Conservation (phyloP, 2,113 vertebrate genomes). For the Colius striatus region DNA sequence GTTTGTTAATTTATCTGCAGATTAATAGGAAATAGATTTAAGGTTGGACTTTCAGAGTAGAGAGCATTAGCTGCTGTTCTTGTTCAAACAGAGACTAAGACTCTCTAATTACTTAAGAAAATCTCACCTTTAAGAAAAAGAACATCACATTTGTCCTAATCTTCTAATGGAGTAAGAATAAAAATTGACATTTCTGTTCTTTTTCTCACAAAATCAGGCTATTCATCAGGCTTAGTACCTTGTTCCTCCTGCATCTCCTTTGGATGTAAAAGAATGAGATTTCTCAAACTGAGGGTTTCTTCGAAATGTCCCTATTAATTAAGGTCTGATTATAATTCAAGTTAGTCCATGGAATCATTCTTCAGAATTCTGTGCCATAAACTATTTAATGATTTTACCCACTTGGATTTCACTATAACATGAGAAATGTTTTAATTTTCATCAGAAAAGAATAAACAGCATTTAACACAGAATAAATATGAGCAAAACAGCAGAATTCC, state of each 20-base stretch:
- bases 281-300: neutral
- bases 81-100: neutral
- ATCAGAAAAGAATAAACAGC: neutral
- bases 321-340: neutral
- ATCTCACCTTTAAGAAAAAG: conserved; percentile 1
- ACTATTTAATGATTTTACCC: neutral
- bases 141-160: neutral
- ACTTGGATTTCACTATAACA: neutral
- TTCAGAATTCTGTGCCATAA: neutral
- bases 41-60: neutral
- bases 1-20: conserved; percentile 9
- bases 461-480: neutral
- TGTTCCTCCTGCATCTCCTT: neutral
- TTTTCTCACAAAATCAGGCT: neutral
- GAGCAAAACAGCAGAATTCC: neutral
- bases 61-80: neutral
- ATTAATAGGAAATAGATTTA: neutral
- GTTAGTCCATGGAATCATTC: neutral
- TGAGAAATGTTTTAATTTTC: neutral
- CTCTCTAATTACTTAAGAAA: neutral
- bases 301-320: neutral
- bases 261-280: neutral
- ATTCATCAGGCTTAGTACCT: neutral
- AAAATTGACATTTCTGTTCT: neutral
- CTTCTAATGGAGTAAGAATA: neutral